phyloP scores from a whole-genome alignment of 2,888 invertebrate species.

The Meandrusa payeni region DNA sequence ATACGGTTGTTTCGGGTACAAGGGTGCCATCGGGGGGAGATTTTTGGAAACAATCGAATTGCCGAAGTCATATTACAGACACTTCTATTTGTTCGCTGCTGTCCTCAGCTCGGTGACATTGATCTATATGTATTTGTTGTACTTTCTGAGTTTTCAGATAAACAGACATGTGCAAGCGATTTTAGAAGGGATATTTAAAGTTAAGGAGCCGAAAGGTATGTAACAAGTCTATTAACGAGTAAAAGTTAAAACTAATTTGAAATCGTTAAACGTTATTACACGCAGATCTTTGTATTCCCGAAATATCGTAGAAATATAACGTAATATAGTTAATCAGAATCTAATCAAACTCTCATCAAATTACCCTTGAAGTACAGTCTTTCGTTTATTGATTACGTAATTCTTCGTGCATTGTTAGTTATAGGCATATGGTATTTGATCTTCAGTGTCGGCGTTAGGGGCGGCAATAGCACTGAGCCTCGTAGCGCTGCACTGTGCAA shows the following conservation, averaged over 20 bases:
- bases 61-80: constrained; percentile 86
- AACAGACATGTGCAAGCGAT: constrained; percentile 1
- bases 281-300: too few species aligned
- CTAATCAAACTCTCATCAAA: too few species aligned
- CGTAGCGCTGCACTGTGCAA: constrained; percentile 84
- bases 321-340: too few species aligned
- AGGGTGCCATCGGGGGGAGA: constrained; percentile 37
- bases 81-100: constrained; percentile 84
- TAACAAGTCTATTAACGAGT: too few species aligned
- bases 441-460: constrained; percentile 81
- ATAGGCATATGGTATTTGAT: too few species aligned
- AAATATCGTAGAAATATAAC: too few species aligned
- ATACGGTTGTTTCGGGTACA: constrained; percentile 83
- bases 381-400: too few species aligned
- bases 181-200: constrained; percentile 5
- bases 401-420: too few species aligned
- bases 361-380: too few species aligned
- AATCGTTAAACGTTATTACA: too few species aligned
- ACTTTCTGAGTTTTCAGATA: not conserved
- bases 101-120: constrained; percentile 60
- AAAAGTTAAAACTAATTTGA: too few species aligned
- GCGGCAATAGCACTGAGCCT: constrained; percentile 82
- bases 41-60: constrained; percentile 59
- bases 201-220: constrained; percentile 19
- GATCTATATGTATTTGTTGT: constrained; percentile 42